phyloP scores from a whole-genome alignment of 2,797 vertebrate species.

The Bufotes viridis region DNA sequence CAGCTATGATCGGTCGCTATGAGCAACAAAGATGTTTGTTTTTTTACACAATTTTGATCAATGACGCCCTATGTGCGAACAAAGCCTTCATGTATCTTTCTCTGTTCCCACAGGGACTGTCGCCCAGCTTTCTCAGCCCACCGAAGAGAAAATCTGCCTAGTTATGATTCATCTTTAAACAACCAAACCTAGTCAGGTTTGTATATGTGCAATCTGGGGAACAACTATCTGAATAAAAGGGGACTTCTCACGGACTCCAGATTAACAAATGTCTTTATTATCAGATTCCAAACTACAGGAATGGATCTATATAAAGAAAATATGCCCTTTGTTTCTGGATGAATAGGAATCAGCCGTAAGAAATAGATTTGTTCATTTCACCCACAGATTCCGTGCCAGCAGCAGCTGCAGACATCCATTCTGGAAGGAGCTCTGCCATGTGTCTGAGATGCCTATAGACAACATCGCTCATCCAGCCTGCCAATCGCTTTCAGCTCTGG shows the following conservation, averaged over 20 bases:
- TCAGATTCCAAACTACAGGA: not conserved
- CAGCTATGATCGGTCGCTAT: no score
- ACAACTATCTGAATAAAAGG: not conserved
- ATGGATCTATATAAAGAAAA: not conserved
- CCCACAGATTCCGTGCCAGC: not conserved
- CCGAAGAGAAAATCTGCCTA: no score
- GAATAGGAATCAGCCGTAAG: not conserved
- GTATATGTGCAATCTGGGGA: no score
- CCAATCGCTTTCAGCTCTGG: conserved; percentile 22
- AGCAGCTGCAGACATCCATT: conserved; percentile 23
- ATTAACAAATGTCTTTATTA: not conserved
- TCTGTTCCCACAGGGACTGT: no score
- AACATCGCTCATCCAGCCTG: not conserved
- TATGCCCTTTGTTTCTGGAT: conserved; percentile 3
- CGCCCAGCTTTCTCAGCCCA: no score
- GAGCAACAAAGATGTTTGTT: no score
- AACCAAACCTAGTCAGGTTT: no score
- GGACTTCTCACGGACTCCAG: no score
- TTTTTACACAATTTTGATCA: no score
- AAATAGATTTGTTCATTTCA: not conserved
- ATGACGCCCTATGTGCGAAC: no score
- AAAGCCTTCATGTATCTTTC: no score
- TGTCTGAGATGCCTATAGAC: conserved; percentile 11
- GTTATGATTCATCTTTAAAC: no score
- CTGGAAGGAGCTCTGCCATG: not conserved